Conservation (phyloP, 2,888 invertebrate genomes). For the Idaea straminata region DNA sequence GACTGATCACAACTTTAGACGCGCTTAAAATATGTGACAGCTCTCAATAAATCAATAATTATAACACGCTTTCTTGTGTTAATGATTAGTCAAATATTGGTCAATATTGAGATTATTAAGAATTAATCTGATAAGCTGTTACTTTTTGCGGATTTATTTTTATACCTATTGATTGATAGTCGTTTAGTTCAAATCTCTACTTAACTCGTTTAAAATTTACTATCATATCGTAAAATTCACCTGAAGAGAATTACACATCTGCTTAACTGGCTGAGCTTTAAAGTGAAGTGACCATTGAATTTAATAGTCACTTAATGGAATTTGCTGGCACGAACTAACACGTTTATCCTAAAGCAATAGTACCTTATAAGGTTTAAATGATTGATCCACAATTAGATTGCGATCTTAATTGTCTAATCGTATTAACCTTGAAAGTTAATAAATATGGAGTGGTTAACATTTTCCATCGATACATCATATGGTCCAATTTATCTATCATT, state of each 20-base stretch:
- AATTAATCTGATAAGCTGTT: neutral
- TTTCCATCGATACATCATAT: conserved; percentile 13
- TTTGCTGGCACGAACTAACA: neutral
- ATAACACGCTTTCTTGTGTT: neutral
- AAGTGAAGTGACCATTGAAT: neutral
- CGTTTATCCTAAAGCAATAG: neutral
- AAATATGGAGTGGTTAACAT: conserved; percentile 15
- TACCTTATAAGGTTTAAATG: conserved; percentile 2
- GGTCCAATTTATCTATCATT: conserved; percentile 10
- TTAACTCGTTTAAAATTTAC: no score
- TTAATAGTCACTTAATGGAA: neutral
- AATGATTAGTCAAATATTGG: neutral
- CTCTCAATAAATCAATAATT: neutral
- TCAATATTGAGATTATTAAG: neutral
- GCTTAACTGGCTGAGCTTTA: neutral
- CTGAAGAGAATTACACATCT: neutral
- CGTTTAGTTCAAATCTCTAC: no score
- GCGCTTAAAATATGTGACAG: neutral
- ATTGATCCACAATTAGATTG: conserved; percentile 17
- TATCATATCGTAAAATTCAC: neutral
- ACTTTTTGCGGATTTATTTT: neutral
- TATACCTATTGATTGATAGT: neutral
- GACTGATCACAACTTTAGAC: neutral
- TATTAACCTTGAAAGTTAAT: conserved; percentile 15
- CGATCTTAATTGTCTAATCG: conserved; percentile 17